Evolutionary conservation across 2,113 vertebrate genomes (phyloP).

Genomic region (Alligator sinensis): DNA sequence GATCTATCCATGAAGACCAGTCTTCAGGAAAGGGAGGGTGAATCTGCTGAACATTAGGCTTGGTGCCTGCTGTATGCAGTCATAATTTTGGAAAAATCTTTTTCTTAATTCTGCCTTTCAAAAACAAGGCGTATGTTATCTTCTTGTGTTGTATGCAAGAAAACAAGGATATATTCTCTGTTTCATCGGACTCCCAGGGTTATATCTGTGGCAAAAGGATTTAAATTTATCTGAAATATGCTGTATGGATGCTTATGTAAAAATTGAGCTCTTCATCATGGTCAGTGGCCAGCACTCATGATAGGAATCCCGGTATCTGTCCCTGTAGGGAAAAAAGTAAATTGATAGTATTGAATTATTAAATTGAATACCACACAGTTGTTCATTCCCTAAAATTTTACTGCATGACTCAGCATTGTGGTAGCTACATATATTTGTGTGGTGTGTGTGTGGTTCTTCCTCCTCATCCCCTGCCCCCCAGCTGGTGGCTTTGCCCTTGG

Average conservation of each 20-base stretch:
- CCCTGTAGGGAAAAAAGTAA: not conserved
- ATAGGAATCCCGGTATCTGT: not conserved
- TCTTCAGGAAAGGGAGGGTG: too few relatives aligned
- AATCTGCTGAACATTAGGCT: too few relatives aligned
- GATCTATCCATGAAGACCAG: too few relatives aligned
- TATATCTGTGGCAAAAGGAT: not conserved
- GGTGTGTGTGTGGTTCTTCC: too few relatives aligned
- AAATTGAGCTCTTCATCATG: not conserved
- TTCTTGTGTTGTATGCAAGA: too few relatives aligned
- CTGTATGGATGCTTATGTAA: not conserved
- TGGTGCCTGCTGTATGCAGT: too few relatives aligned
- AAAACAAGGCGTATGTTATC: too few relatives aligned
- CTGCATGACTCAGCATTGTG: not conserved
- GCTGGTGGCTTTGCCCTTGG: not conserved
- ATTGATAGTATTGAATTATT: fast-evolving
- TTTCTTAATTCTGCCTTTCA: too few relatives aligned
- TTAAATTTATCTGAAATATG: not conserved
- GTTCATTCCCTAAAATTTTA: not conserved
- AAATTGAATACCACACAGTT: not conserved
- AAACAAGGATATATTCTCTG: too few relatives aligned
- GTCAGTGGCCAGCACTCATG: not conserved
- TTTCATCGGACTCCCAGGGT: not conserved
- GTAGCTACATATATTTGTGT: too few relatives aligned
- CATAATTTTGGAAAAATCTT: too few relatives aligned
- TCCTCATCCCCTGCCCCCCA: too few relatives aligned